Evolutionary conservation across 2,113 vertebrate genomes (phyloP).

Genomic region (Mirounga angustirostris): DNA sequence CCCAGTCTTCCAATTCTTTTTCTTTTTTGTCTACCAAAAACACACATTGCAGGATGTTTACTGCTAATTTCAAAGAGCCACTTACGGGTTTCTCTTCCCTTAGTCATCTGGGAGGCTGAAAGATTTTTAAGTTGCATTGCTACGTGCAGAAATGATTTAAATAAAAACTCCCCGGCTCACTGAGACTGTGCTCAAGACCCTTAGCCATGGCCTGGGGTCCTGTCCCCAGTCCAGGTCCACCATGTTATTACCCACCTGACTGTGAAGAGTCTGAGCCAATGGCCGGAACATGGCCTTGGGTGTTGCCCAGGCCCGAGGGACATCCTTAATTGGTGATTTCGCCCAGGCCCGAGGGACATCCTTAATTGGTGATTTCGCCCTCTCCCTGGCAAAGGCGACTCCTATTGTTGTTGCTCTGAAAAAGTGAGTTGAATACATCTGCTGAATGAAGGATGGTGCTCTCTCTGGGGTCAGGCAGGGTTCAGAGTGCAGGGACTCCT

Average conservation of each 20-base stretch:
- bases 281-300: background rate
- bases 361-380: background rate
- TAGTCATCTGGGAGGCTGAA: conserved; percentile 29
- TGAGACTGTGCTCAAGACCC: background rate
- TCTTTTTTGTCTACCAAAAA: background rate
- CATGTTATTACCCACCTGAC: background rate
- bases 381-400: background rate
- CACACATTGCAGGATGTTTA: background rate
- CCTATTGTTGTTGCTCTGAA: background rate
- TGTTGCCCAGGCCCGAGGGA: background rate
- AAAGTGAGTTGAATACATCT: background rate
- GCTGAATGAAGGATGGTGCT: background rate
- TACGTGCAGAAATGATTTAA: conserved; percentile 44
- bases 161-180: background rate
- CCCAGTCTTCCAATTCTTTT: background rate
- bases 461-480: rapidly evolving
- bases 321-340: too few species aligned
- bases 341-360: background rate
- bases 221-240: background rate
- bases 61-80: conserved; percentile 24
- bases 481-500: background rate
- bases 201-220: background rate
- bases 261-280: background rate
- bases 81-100: background rate
- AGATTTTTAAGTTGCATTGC: conserved; percentile 43